Evolutionary conservation across 23 tunicate species (phyloP), one percentile per base, ranked within the genome.

Genomic region (Styela clava): DNA sequence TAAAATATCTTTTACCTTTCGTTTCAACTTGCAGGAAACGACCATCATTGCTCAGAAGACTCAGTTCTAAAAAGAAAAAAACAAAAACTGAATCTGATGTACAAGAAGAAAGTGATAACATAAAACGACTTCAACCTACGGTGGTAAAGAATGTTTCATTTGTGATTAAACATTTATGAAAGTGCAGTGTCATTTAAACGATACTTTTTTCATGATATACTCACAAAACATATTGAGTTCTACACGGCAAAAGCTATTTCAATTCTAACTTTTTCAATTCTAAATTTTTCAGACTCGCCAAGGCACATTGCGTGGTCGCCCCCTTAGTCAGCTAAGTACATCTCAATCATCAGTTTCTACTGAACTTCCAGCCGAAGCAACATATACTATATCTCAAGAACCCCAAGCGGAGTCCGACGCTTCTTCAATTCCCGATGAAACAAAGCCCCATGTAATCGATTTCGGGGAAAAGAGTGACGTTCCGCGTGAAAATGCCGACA

Each of bases 21-120:
- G n/a, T n/a, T n/a, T n/a, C n/a, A n/a, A n/a, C n/a, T n/a, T n/a
- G n/a, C 69, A 91, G 97, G 82, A 91, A 82, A 78, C 52, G 86
- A 21, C 82, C 82, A 68, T 69, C 69, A 16, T 78, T 85, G 77
- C 78, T 91, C 32, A 74, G 81, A 25, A 36, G 85, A 2, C 70
- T 85, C 22, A 91, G 97, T 78, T 91, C 88, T 29, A 82, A 80
- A 29, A 85, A 85, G 71, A 91, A 91, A 62, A 77, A 73, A 30
- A 74, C 90, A 1, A 91, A 85, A 70, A 91, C 90, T 7, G 97
- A 91, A 62, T 64, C 78, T 22, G 90, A 91, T 25, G 86, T 82
- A 0, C 62, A 83, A 77, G 86, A 82, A 67, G 90, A 91, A 79
- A 91, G 97, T 68, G 27, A 87, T 26, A 77, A 82, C 31, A 82